Evolutionary conservation across 1,140 invertebrate genomes (phyloP).

Genomic region (Brachionus koreanus): DNA sequence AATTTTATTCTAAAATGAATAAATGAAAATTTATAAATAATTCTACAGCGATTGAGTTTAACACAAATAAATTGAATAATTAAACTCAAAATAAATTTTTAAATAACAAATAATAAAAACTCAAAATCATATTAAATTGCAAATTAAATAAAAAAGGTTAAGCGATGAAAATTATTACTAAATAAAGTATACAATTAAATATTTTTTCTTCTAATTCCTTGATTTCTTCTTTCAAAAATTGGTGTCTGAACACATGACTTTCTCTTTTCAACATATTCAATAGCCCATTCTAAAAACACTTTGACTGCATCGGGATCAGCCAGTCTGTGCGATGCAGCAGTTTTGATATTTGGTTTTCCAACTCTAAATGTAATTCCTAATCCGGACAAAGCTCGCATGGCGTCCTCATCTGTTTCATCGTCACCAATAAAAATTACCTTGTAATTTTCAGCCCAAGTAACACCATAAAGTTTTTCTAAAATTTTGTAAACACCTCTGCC

Average conservation of each 20-base stretch:
- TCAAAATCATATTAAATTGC: too few relatives aligned
- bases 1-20: too few relatives aligned
- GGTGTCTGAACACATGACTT: background rate
- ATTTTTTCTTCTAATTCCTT: constrained; percentile 25
- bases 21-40: too few relatives aligned
- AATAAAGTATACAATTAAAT: background rate
- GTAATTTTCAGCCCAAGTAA: constrained; percentile 84
- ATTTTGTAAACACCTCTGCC: constrained; percentile 81
- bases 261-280: constrained; percentile 13
- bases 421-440: constrained; percentile 84
- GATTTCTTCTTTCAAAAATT: constrained; percentile 2
- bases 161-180: too few relatives aligned
- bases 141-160: too few relatives aligned
- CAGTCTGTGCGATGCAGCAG: constrained; percentile 7
- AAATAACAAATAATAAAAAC: too few relatives aligned
- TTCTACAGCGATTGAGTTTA: too few relatives aligned
- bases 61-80: too few relatives aligned
- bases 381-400: constrained; percentile 70
- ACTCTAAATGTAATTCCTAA: constrained; percentile 86
- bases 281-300: constrained; percentile 29
- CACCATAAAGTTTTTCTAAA: constrained; percentile 76
- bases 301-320: background rate
- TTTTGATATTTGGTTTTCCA: constrained; percentile 41
- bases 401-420: constrained; percentile 83
- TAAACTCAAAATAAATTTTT: too few relatives aligned